A percentile compares a stretch with the other conserved stretches of the same genome.
These are phyloP conservation scores for Falcunculus frontatus DNA, from an alignment of 2,113 vertebrate genomes.

Conservation along the genomic window DNA sequence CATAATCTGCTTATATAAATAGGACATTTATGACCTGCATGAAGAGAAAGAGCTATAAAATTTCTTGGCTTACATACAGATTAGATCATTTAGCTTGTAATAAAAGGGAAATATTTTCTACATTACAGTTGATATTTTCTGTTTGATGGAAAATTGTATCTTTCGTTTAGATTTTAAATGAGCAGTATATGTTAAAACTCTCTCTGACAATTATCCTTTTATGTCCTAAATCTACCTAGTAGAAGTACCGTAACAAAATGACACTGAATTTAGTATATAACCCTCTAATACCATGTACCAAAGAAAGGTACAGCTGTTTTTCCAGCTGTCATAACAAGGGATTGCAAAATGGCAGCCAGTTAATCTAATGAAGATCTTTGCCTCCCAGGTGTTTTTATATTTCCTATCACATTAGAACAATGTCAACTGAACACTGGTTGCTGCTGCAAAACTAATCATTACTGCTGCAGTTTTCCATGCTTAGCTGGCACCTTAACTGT, in stretches of 20 bases:
- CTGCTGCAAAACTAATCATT: neutral
- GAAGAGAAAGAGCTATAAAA: neutral
- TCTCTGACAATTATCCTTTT: neutral
- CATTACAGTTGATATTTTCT: neutral
- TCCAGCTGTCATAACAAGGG: neutral
- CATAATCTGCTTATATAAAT: constrained; percentile 3
- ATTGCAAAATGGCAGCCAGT: neutral
- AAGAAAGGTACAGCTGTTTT: neutral
- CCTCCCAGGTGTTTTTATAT: neutral
- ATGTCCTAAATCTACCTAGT: neutral
- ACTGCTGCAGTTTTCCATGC: neutral
- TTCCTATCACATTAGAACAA: neutral
- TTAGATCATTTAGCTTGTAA: neutral
- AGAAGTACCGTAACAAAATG: neutral
- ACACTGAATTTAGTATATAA: neutral
- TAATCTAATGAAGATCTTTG: neutral
- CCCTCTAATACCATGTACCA: neutral
- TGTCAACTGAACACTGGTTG: neutral
- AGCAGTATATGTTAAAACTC: neutral
- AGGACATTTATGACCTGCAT: neutral
- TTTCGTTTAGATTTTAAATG: constrained; percentile 6
- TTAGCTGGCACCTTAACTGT: neutral
- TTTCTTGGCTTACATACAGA: neutral
- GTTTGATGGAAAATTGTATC: neutral
- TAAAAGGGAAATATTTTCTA: constrained; percentile 12